Evolutionary conservation across 2,797 vertebrate species (phyloP), one percentile per base, ranked within the genome.

Genomic region (Platyrinchus mystaceus): DNA sequence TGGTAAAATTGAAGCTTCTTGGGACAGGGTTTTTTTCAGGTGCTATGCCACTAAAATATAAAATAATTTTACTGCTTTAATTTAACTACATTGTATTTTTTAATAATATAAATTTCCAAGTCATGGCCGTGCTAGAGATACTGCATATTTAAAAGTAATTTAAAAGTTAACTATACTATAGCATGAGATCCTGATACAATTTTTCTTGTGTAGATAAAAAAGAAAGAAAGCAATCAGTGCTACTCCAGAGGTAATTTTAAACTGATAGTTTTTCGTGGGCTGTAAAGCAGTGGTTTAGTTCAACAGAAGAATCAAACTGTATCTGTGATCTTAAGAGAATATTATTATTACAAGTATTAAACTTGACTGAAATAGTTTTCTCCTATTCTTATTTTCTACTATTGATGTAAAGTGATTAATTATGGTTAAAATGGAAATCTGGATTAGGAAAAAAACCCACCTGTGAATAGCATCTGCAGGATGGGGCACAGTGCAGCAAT

Each of bases 231-330:
- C 7, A 58, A n/a, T 36, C 32, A 34, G 19, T 56, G 41, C 20
- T 68, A 10, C 18, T 84, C 12, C 18, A 52, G n/a, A 28, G 22
- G 5, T 55, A 8, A 28, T 83, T 90, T 84, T 73, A 49, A 90
- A 66, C 16, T 47, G 19, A 9, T 52, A 14, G 24, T 36, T 75
- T 83, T 66, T 87, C 8, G 12, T 70, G 49, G n/a, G 4, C 49
- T 87, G 17, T 62, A 76, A 68, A 90, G n/a, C 32, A 69, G 5
- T 41, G n/a, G 14, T 84, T 86, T 43, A 82, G 36, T 86, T 90
- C 37, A 79, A 30, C 62, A 47, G 10, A 52, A 62, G 13, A 58
- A 32, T 73, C 28, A 68, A 64, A 37, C 53, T 28, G 0, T 62
- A 58, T 77, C 53, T 84, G 8, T 84, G 28, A 52, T 67, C 47